Conservation (phyloP, 2,113 vertebrate species). For the Rhinopomastus cyanomelas region DNA sequence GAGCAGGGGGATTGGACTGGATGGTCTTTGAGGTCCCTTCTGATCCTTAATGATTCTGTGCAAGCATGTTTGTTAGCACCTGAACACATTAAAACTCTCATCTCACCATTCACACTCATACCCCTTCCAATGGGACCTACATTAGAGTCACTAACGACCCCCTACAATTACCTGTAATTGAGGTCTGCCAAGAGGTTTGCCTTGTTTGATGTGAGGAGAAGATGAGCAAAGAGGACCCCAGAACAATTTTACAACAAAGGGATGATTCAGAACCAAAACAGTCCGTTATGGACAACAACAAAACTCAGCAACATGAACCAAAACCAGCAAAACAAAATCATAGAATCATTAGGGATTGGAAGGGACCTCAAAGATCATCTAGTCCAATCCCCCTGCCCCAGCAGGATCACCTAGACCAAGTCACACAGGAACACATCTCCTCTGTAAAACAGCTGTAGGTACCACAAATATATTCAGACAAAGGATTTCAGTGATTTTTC, state of each 20-base stretch:
- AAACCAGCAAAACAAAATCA: background rate
- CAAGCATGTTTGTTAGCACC: background rate
- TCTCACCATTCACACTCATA: background rate
- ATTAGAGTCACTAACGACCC: background rate
- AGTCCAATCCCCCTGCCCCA: too few species aligned
- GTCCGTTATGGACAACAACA: background rate
- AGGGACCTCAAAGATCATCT: too few species aligned
- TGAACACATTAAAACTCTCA: background rate
- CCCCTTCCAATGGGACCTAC: background rate
- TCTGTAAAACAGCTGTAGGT: background rate
- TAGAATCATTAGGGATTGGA: too few species aligned
- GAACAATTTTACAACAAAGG: too few species aligned
- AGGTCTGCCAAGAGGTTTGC: rapidly evolving
- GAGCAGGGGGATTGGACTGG: too few species aligned
- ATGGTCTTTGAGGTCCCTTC: too few species aligned
- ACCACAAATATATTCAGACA: background rate
- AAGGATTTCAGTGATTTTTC: background rate
- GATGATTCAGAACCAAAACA: background rate
- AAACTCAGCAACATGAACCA: background rate
- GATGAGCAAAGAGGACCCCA: background rate
- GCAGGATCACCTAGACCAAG: too few species aligned
- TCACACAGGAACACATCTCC: too few species aligned
- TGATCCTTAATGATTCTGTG: too few species aligned
- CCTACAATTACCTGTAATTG: background rate
- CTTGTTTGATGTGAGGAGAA: background rate